phyloP scores from a whole-genome alignment of 2,888 invertebrate species.

The Cistogaster globosa region DNA sequence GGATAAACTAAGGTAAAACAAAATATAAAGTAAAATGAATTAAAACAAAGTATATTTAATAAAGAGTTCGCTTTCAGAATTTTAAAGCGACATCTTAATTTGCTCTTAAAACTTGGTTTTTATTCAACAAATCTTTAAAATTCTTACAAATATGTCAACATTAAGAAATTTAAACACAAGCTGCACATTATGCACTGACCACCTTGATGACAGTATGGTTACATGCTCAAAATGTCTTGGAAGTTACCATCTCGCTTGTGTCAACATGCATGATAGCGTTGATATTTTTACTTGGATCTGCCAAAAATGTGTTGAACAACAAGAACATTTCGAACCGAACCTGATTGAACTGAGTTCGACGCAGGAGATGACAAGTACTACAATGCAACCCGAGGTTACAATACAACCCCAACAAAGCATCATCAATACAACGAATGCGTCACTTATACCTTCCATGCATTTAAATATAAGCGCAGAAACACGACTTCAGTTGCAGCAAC shows the following conservation, averaged over 20 bases:
- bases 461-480: neutral
- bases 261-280: neutral
- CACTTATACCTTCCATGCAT: neutral
- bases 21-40: too few species aligned
- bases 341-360: neutral
- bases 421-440: neutral
- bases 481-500: neutral
- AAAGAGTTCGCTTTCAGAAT: too few species aligned
- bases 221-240: neutral
- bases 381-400: neutral
- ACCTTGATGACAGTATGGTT: neutral
- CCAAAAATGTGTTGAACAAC: neutral
- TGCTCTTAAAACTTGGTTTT: too few species aligned
- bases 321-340: neutral
- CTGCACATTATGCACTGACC: neutral
- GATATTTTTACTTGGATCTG: constrained; percentile 8
- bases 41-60: too few species aligned
- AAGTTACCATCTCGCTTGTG: constrained; percentile 3
- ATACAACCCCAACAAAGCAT: neutral
- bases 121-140: too few species aligned
- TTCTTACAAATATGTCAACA: too few species aligned
- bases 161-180: constrained; percentile 3
- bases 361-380: neutral
- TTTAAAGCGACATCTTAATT: too few species aligned
- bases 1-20: too few species aligned